These are phyloP conservation scores for Drosophila ezoana DNA, from an alignment of 2,888 invertebrate genomes.

Conservation along the genomic window DNA sequence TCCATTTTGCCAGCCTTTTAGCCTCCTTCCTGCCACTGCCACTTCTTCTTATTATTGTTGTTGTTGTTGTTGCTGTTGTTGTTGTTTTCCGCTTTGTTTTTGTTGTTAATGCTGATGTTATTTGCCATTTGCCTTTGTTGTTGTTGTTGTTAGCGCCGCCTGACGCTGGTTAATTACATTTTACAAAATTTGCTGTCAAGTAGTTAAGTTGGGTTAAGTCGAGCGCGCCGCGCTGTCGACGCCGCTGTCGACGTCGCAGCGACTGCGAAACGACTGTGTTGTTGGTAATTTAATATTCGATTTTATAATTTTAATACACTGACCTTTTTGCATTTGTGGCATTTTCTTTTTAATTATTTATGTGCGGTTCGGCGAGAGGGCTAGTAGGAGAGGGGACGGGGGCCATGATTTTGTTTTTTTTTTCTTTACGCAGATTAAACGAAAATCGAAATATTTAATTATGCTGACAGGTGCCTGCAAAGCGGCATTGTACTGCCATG, in stretches of 20 bases:
- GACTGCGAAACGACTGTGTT: conserved; percentile 20
- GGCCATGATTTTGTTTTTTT: conserved; percentile 5
- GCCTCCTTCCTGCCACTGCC: conserved; percentile 51
- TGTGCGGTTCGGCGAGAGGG: conserved; percentile 55
- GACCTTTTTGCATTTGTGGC: conserved; percentile 80
- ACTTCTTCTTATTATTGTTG: conserved; percentile 13
- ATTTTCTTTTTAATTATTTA: conserved; percentile 81
- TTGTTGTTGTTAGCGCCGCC: conserved; percentile 52
- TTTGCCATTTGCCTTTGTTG: conserved; percentile 36
- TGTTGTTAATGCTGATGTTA: conserved; percentile 64
- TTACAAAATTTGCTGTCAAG: conserved; percentile 83
- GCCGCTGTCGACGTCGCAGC: conserved; percentile 5
- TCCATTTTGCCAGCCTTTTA: conserved; percentile 70
- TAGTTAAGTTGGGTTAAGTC: conserved; percentile 82
- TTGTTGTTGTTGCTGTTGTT: conserved; percentile 34
- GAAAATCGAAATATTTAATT: conserved; percentile 78
- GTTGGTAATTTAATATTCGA: conserved; percentile 81
- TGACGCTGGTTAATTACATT: conserved; percentile 84
- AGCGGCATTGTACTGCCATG: conserved; percentile 67
- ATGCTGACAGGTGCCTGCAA: conserved; percentile 77
- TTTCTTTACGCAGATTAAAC: conserved; percentile 65
- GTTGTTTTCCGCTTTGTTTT: conserved; percentile 54
- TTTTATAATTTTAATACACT: conserved; percentile 79
- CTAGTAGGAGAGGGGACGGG: conserved; percentile 4
- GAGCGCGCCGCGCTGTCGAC: conserved; percentile 58